phyloP scores from a whole-genome alignment of 2,797 vertebrate species.

The Gallinago stenura region DNA sequence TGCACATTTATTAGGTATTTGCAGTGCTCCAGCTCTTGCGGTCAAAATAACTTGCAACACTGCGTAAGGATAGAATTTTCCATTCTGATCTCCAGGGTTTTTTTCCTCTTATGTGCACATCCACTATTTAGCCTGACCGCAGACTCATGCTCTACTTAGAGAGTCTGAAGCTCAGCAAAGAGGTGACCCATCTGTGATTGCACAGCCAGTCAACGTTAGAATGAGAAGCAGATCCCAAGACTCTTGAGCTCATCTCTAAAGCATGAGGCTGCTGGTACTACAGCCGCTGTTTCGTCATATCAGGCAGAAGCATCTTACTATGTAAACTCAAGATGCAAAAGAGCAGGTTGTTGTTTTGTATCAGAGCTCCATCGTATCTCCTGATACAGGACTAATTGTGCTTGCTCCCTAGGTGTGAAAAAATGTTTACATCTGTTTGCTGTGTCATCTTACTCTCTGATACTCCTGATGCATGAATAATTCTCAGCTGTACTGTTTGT shows the following conservation, averaged over 20 bases:
- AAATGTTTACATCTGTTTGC: conserved; percentile 35
- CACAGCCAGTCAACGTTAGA: background rate
- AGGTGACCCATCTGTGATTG: background rate
- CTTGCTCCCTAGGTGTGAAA: background rate
- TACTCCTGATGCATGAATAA: conserved; percentile 38
- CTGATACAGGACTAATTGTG: background rate
- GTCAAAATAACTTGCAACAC: background rate
- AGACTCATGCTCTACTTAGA: background rate
- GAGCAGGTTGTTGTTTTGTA: background rate
- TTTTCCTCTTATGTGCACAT: background rate
- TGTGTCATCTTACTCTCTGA: background rate
- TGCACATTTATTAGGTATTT: background rate
- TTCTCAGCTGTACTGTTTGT: background rate
- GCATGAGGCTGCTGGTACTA: background rate
- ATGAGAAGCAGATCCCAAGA: background rate
- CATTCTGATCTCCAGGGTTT: background rate
- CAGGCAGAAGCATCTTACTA: background rate
- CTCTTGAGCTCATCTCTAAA: background rate
- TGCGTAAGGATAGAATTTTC: background rate
- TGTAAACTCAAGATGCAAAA: background rate
- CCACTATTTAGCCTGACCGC: background rate
- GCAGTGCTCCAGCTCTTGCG: background rate
- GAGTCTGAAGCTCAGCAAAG: background rate
- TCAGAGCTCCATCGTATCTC: background rate
- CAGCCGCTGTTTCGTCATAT: background rate